Base-by-base conservation (phyloP, 2,113 vertebrate species). In the Heliornis fulica region DNA sequence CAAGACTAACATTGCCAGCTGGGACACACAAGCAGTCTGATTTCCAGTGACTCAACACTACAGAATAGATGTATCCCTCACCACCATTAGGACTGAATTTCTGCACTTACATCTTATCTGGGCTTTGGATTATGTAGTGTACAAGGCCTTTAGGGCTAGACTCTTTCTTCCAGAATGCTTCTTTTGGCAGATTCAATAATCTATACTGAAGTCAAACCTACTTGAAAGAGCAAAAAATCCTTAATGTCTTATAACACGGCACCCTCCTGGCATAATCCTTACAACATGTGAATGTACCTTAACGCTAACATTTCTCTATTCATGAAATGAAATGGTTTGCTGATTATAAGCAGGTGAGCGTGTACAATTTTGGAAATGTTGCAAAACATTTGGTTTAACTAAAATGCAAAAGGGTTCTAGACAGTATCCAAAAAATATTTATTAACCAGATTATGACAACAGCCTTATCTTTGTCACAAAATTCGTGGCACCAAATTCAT, bases 251-350 rank as follows among this genome's bases (percentile, higher is more conserved):
- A 54, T 5, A 46, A 21, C 46, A 26, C 20, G 51, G 13, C 10
- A 43, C 5, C 26, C 13, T 70, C 0, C 0, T 0, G 18, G 11
- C 41, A 63, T 4, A 6, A 63, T 75, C 1, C 17, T 74, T 82
- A 14, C 38, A 66, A 87, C 59, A 86, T 38, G 13, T n/a, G 7
- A 2, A 5, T 40, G 6, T 28, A 28, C 19, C 17, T 45, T 29
- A 70, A 65, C 14, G 10, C 31, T 65, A 8, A 3, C 5, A 17
- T 43, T 83, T 36, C 26, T 65, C 23, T 28, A 18, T 48, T 15
- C 32, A 41, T 57, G 7, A 56, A 74, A 74, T 70, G 1, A 69
- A 83, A 77, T 16, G 0, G n/a, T 65, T 48, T 81, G 11, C 10
- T 70, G 10, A 25, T 34, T 38, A 9, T 43, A 71, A 92, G 20